phyloP scores from a whole-genome alignment of 2,113 vertebrate species.

The Pterophyllum scalare region DNA sequence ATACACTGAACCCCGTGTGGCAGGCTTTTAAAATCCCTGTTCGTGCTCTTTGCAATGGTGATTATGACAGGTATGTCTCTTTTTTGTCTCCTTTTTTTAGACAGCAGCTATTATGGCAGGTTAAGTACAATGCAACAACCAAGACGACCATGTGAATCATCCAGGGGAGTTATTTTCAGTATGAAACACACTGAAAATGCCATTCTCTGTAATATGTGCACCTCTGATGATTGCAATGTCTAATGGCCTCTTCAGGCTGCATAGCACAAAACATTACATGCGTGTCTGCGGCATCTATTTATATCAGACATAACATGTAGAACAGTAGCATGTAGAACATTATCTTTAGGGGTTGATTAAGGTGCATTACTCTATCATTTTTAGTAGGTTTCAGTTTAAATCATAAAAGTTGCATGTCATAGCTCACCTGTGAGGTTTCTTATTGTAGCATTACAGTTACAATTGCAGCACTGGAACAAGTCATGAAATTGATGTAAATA shows the following conservation, averaged over 20 bases:
- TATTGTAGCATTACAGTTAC: neutral
- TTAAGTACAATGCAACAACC: neutral
- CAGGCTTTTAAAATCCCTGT: constrained; percentile 93
- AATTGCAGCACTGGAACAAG: neutral
- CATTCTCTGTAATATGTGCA: neutral
- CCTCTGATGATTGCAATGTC: neutral
- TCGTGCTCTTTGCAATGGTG: constrained; percentile 92
- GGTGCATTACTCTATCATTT: neutral
- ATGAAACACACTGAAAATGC: neutral
- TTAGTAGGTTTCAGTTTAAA: neutral
- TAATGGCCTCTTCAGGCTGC: neutral
- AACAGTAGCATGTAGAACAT: too few species aligned
- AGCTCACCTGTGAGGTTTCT: neutral
- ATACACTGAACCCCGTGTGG: constrained; percentile 93
- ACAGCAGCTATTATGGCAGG: neutral
- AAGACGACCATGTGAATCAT: neutral
- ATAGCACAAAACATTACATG: neutral
- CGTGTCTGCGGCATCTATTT: neutral
- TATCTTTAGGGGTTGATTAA: neutral
- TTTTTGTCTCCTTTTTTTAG: neutral
- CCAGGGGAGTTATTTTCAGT: neutral
- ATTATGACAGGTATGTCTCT: constrained; percentile 87
- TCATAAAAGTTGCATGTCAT: neutral
- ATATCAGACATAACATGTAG: neutral
- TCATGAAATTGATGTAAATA: neutral